Evolutionary conservation across 2,888 invertebrate species (phyloP).

Genomic region (Nasonia oneida): DNA sequence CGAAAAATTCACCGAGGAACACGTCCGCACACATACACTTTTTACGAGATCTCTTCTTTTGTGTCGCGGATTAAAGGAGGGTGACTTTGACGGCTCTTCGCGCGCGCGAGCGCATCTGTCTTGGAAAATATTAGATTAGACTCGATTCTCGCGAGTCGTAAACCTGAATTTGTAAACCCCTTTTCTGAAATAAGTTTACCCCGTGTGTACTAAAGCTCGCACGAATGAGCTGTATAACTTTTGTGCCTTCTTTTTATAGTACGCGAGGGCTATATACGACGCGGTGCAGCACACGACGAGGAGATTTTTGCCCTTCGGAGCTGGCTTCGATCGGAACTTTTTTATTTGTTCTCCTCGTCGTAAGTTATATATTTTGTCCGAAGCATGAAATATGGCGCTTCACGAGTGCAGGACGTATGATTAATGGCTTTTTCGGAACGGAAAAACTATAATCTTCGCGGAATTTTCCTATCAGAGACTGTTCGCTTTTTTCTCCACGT

Average conservation of each 20-base stretch:
- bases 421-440: background rate
- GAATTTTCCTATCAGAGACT: background rate
- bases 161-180: constrained; percentile 12
- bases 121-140: constrained; percentile 6
- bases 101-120: background rate
- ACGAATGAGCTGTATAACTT: background rate
- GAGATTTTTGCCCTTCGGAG: background rate
- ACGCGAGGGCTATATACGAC: background rate
- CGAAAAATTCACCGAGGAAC: background rate
- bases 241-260: constrained; percentile 1
- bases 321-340: background rate
- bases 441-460: constrained; percentile 7
- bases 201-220: background rate
- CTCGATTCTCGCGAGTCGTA: background rate
- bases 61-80: background rate
- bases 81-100: background rate
- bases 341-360: background rate
- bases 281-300: background rate
- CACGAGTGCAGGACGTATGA: background rate
- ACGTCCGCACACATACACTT: background rate
- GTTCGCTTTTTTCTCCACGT: background rate
- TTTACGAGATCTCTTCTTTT: constrained; percentile 12
- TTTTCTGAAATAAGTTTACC: constrained; percentile 11
- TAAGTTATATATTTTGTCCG: constrained; percentile 18
- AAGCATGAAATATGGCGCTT: constrained; percentile 12